Conservation (phyloP, 2,113 vertebrate genomes). For the Uria lomvia region DNA sequence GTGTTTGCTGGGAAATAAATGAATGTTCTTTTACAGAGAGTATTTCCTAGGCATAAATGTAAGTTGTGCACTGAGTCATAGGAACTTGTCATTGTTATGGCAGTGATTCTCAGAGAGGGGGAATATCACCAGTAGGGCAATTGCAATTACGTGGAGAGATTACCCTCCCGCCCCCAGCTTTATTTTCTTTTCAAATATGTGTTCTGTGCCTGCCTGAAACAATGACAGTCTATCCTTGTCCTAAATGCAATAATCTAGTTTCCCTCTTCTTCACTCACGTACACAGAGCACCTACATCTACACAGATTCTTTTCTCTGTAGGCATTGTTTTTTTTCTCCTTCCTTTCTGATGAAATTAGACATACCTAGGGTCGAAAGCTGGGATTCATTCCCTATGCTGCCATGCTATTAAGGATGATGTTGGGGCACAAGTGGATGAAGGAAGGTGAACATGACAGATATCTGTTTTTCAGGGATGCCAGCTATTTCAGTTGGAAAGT, state of each 20-base stretch:
- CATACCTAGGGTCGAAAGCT: background rate
- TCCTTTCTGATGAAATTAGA: background rate
- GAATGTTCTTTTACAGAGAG: background rate
- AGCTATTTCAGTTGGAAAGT: background rate
- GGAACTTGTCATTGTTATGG: background rate
- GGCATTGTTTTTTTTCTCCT: background rate
- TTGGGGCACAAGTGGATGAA: background rate
- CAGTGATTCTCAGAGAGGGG: background rate
- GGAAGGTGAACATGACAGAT: background rate
- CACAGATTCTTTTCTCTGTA: background rate
- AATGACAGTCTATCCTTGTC: background rate
- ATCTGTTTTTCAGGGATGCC: background rate
- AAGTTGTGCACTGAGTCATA: background rate
- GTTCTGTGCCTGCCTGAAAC: background rate
- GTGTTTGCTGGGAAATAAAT: conserved; percentile 12
- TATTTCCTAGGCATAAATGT: background rate
- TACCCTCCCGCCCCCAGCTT: rapidly evolving
- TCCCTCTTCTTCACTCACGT: background rate
- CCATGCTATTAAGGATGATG: rapidly evolving
- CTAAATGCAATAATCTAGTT: background rate
- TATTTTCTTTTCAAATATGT: background rate
- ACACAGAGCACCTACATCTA: background rate
- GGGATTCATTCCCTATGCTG: background rate
- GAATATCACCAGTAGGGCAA: background rate
- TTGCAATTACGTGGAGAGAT: background rate